Conservation (phyloP, 2,888 invertebrate species). For the Biston betularia region DNA sequence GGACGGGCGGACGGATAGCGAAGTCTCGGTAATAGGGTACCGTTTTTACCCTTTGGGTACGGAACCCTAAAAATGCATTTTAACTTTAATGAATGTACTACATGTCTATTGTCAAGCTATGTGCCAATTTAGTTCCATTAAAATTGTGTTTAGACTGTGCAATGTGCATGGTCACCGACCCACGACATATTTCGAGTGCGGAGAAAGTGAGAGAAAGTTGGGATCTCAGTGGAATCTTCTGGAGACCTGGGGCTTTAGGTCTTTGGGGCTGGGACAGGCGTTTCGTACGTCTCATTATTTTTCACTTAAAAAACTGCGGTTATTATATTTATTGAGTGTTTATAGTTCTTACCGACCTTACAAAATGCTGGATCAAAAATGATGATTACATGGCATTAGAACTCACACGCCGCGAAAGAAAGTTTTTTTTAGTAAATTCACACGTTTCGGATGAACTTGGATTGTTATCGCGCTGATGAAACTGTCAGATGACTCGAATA, state of each 20-base stretch:
- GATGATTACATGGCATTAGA: constrained; percentile 54
- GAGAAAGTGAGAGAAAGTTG: constrained; percentile 55
- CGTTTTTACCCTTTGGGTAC: too few relatives aligned
- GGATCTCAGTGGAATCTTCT: constrained; percentile 11
- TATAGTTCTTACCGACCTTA: neutral
- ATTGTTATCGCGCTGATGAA: constrained; percentile 50
- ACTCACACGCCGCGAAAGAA: constrained; percentile 48
- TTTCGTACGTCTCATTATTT: neutral
- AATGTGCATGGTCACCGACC: constrained; percentile 40
- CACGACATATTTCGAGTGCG: constrained; percentile 32
- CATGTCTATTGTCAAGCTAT: constrained; percentile 10
- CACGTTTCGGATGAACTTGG: constrained; percentile 50
- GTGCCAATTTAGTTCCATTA: constrained; percentile 28
- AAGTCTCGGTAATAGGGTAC: too few relatives aligned
- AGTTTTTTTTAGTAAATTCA: constrained; percentile 48
- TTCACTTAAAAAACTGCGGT: too few relatives aligned
- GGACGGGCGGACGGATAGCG: too few relatives aligned
- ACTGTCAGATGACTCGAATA: constrained; percentile 45
- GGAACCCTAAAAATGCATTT: too few relatives aligned
- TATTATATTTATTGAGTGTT: too few relatives aligned
- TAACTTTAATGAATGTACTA: neutral
- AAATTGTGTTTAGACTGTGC: constrained; percentile 31
- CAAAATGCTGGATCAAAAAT: constrained; percentile 39
- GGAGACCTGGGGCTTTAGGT: neutral
- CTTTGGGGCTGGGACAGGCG: too few relatives aligned